Evolutionary conservation across 2,113 vertebrate genomes (phyloP), one percentile per base, ranked within the genome.

Genomic region (Microcebus ravelobensis): DNA sequence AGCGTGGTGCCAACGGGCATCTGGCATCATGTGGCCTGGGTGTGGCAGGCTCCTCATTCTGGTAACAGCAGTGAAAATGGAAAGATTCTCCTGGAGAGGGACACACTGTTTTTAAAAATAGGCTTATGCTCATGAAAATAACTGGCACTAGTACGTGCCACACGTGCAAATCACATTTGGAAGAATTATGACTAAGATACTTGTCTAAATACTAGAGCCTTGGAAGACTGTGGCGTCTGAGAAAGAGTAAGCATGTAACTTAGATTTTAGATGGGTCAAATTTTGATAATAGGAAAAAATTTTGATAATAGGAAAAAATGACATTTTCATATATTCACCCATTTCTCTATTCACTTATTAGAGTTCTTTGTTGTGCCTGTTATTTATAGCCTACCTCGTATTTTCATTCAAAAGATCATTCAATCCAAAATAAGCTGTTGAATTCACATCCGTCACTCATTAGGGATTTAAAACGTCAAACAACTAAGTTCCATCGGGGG

Each of bases 281-380:
- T 55, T 50, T 2, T 74, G 39, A 27, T 67, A 1, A 18, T 15
- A 17, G 13, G 18, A 82, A 81, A 45, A 50, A 23, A 25, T 55
- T 50, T 2, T 73, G 39, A 27, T 67, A 1, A 15, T 1, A 63
- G 73, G 59, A 39, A 23, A 45, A 57, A 50, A 5, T 5, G 45
- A 8, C 27, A 7, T 57, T 68, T 48, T 29, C 29, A 8, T 21
- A 11, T 4, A 0, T 5, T 36, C 1, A 0, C 65, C 20, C 3
- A 3, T 61, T 71, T 65, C 29, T 70, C 31, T 13, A 36, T 45
- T 42, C 18, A 29, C 59, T 27, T 61, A 10, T 27, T 61, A 3
- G 20, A 18, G 8, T 68, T 45, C n/a, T 57, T 57, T 39, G 2
- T 20, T 57, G 5, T 29, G 23, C 27, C 67, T 71, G 5, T 15